These are phyloP conservation scores for Chelonus formosanus DNA, from an alignment of 2,888 invertebrate genomes.

Conservation along the genomic window DNA sequence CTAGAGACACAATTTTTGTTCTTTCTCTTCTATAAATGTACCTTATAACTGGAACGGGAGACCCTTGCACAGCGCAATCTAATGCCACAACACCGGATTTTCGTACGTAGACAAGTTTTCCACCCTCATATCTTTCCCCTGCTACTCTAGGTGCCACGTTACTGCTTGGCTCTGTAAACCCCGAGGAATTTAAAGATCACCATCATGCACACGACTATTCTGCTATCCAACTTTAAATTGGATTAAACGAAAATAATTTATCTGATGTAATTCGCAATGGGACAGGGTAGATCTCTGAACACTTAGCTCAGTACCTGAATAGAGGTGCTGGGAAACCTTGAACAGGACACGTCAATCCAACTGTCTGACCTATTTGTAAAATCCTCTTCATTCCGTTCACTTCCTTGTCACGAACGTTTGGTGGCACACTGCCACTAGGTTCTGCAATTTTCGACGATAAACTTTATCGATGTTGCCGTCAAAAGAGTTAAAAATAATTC, in stretches of 20 bases:
- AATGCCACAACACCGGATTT: constrained; percentile 69
- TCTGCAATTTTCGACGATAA: constrained; percentile 54
- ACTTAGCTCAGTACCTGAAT: constrained; percentile 62
- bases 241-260: constrained; percentile 45
- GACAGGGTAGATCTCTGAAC: constrained; percentile 67
- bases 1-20: constrained; percentile 3
- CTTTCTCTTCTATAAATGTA: constrained; percentile 58
- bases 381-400: constrained; percentile 54
- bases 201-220: background rate
- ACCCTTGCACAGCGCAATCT: constrained; percentile 75
- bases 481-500: background rate
- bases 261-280: constrained; percentile 67
- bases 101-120: constrained; percentile 70
- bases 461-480: background rate
- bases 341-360: constrained; percentile 68
- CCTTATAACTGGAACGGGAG: constrained; percentile 75
- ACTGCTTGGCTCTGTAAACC: constrained; percentile 69
- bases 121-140: constrained; percentile 72
- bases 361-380: constrained; percentile 48
- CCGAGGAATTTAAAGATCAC: constrained; percentile 1
- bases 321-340: constrained; percentile 68
- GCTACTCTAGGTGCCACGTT: constrained; percentile 73
- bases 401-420: constrained; percentile 64
- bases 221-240: constrained; percentile 1
- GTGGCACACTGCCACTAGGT: constrained; percentile 63